Base-by-base conservation (phyloP, 2,888 invertebrate species). In the Eubasilissa splendida region DNA sequence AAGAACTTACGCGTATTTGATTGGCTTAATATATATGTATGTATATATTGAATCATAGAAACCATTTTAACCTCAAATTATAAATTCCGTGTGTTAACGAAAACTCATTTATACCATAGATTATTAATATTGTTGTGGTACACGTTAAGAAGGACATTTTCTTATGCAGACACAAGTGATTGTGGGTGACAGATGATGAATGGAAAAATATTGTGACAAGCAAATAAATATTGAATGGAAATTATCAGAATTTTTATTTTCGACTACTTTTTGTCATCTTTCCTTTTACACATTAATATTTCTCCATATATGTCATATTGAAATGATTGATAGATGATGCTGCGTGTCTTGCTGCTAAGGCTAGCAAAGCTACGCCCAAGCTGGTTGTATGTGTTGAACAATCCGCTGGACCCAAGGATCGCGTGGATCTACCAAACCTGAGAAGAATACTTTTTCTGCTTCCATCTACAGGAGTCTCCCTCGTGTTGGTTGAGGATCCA, bases 391-490 rank as follows among this genome's bases (percentile, higher is more conserved):
- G 88, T 82, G 85, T 87, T 8, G 86, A 85, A 79, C 88, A 88
- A 65, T 86, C 86, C 73, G 85, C 85, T 76, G 86, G 86, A 53
- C 85, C 87, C 58, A 79, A 79, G 86, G 89, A 82, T 86, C 92
- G 0, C 93, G 93, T 85, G 89, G 93, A 10, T 92, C 70, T 70
- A 14, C 53, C 31, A 52, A 52, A 52, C 52, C 50, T 68, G 10
- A 12, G 14, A 33, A 52, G 3, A n/a, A 68, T 42, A 42, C 42
- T 7, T 5, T 42, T 42, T 42, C 42, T 42, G 42, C 42, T 42
- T 7, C 42, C 7, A 42, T 5, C 4, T 42, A 42, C 7, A 2
- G 42, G 42, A 4, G 4, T 42, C 42, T 42, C 42, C 42, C 42
- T 42, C 42, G 4, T 7, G 42, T 42, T 7, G 7, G 42, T 42